These are phyloP conservation scores for Coptotermes formosanus DNA, from an alignment of 1,140 invertebrate species.

Conservation along the genomic window DNA sequence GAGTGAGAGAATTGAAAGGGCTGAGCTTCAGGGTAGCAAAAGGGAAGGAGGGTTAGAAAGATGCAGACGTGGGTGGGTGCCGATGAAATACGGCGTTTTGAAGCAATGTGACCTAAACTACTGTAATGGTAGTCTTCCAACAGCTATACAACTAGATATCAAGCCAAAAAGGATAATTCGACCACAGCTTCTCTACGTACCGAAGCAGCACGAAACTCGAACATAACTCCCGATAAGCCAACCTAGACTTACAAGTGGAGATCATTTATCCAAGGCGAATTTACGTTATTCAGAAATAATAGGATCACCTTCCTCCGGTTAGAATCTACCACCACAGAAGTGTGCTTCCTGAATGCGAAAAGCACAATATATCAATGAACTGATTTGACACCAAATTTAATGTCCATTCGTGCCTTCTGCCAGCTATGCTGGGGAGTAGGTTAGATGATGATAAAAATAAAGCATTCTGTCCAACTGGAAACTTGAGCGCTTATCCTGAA, in stretches of 20 bases:
- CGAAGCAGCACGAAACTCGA: neutral
- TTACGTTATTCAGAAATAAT: neutral
- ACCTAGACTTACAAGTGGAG: neutral
- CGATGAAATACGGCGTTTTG: conserved; percentile 18
- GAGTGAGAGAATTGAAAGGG: conserved; percentile 17
- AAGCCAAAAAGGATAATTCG: neutral
- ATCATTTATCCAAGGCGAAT: neutral
- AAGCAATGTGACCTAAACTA: neutral
- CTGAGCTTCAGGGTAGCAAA: conserved; percentile 14
- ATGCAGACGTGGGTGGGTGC: neutral
- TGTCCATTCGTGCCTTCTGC: neutral
- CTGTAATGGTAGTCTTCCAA: neutral
- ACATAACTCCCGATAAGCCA: neutral
- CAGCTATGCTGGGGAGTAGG: neutral
- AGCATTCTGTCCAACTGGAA: too few relatives aligned
- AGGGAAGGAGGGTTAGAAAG: neutral
- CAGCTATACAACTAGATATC: conserved; percentile 1
- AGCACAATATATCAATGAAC: neutral
- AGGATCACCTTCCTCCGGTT: neutral
- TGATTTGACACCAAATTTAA: neutral
- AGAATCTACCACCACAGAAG: neutral
- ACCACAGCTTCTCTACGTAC: neutral
- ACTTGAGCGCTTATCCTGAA: too few relatives aligned
- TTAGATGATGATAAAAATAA: neutral
- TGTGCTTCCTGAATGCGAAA: neutral